A percentile compares a stretch with the other conserved stretches of the same genome.
These are phyloP conservation scores for Pitta sordida DNA, from an alignment of 2,113 vertebrate species.

Conservation along the genomic window DNA sequence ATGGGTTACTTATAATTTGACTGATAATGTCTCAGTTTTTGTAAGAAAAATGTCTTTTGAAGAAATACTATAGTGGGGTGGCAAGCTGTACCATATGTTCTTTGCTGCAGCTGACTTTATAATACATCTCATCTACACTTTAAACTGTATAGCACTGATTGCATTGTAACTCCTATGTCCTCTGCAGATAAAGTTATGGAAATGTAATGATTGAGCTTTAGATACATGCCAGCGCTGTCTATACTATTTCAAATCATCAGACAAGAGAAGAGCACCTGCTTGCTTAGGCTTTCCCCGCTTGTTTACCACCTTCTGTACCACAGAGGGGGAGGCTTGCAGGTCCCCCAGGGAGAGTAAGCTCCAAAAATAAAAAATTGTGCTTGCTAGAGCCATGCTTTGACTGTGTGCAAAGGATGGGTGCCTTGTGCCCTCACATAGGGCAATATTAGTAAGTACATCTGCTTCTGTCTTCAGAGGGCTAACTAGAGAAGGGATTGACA, in stretches of 20 bases:
- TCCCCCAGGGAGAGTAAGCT: not conserved
- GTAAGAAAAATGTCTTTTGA: conserved; percentile 63
- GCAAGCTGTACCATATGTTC: conserved; percentile 58
- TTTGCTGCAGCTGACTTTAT: conserved; percentile 61
- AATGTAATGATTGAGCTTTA: conserved; percentile 19
- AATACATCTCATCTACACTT: conserved; percentile 35
- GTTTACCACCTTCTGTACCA: not conserved
- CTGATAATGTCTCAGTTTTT: conserved; percentile 64
- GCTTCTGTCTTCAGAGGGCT: not conserved
- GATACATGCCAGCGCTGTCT: not conserved
- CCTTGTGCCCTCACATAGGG: not conserved
- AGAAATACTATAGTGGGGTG: conserved; percentile 43
- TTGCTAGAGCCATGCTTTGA: not conserved
- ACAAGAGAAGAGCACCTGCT: conserved; percentile 16
- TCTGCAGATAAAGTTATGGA: conserved; percentile 48
- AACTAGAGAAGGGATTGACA: fast-evolving
- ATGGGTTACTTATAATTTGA: conserved; percentile 62
- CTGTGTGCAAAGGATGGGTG: not conserved
- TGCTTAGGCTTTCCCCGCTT: not conserved
- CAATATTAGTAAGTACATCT: not conserved
- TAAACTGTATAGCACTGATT: conserved; percentile 52
- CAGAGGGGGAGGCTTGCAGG: not conserved
- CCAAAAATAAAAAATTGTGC: not conserved
- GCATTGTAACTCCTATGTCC: conserved; percentile 50
- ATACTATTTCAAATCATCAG: not conserved